Evolutionary conservation across 2,113 vertebrate genomes (phyloP).

Genomic region (Zosterops hypoxanthus): DNA sequence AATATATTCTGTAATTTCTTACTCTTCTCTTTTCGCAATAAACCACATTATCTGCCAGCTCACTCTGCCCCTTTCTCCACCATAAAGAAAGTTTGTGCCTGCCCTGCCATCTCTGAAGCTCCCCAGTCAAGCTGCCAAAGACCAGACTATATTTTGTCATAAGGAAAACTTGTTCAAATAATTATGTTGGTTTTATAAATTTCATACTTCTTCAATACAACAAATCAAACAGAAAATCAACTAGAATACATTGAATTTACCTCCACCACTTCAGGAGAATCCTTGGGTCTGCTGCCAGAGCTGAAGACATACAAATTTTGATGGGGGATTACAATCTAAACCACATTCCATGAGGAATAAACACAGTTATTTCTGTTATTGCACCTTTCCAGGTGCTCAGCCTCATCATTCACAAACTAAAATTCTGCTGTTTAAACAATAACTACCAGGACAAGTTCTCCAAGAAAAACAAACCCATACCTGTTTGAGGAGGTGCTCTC

Average conservation of each 20-base stretch:
- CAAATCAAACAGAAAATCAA: neutral
- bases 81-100: neutral
- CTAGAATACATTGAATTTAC: neutral
- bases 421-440: neutral
- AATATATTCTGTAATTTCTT: neutral
- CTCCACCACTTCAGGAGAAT: neutral
- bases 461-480: neutral
- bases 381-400: neutral
- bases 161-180: neutral
- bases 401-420: neutral
- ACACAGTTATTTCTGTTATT: neutral
- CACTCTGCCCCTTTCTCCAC: neutral
- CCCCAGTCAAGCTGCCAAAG: neutral
- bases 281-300: neutral
- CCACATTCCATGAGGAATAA: neutral
- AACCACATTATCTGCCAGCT: neutral
- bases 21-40: neutral
- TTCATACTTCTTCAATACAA: neutral
- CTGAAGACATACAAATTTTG: rapidly evolving
- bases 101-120: neutral
- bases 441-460: neutral
- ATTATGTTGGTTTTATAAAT: neutral
- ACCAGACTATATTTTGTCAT: neutral
- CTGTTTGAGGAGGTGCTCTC: neutral
- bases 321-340: neutral